Percentiles rank a stretch among this genome's conserved stretches.
These are phyloP conservation scores for Lutra lutra DNA, from an alignment of 2,797 vertebrate species.

Conservation along the genomic window DNA sequence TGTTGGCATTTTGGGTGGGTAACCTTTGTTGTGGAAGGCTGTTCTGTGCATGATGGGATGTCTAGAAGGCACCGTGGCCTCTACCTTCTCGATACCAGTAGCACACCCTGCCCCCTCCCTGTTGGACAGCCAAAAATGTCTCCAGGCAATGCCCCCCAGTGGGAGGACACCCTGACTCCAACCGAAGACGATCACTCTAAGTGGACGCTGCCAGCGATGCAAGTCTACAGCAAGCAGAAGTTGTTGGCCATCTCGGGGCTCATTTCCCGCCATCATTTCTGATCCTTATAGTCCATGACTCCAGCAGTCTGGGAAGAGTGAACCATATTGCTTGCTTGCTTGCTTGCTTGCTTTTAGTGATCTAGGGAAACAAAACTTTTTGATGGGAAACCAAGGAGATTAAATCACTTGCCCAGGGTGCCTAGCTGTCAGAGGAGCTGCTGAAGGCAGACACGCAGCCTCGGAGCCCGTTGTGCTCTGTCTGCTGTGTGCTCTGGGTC, in stretches of 20 bases:
- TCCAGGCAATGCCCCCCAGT: neutral
- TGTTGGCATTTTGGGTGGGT: neutral
- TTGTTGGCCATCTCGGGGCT: neutral
- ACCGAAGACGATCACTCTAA: neutral
- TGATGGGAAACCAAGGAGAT: neutral
- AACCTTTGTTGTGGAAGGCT: neutral
- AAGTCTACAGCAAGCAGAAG: neutral
- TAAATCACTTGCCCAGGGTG: neutral
- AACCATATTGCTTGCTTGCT: neutral
- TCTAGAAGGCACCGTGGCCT: too few species aligned
- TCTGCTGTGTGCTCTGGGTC: fast-evolving
- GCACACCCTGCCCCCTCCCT: neutral
- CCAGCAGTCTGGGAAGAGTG: neutral
- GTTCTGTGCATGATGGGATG: neutral
- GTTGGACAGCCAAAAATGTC: neutral
- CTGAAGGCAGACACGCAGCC: neutral
- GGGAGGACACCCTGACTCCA: neutral
- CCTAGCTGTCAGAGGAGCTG: too few species aligned
- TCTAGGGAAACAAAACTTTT: neutral
- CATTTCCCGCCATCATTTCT: neutral
- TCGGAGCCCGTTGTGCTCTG: fast-evolving
- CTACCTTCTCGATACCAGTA: too few species aligned
- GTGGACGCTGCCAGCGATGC: neutral
- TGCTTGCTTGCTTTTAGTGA: neutral
- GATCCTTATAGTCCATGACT: neutral